Base-by-base conservation (phyloP, 2,113 vertebrate species). In the Salvator merianae region DNA sequence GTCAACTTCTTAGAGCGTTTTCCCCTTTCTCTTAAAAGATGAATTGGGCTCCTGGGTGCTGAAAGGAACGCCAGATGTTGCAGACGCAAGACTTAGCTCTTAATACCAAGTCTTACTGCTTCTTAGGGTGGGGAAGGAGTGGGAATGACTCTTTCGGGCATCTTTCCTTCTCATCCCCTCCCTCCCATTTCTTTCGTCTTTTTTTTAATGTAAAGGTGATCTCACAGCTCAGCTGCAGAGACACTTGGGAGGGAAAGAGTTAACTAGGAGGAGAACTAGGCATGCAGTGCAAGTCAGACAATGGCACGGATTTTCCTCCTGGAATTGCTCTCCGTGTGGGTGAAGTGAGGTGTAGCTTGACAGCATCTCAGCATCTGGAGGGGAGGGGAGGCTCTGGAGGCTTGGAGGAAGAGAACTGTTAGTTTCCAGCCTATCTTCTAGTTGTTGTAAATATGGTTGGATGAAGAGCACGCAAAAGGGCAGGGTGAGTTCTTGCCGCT, bases 221-320 rank as follows among this genome's bases (percentile, higher is more conserved):
- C 77, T 80, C 88, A 88, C 82, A 92, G 83, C 90, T 93, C 88
- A 72, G 79, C 24, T 3, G 88, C 88, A 85, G 89, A 78, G 89
- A 78, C 36, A 74, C 2, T 10, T 82, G 91, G 93, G 53, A 93
- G 94, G 92, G 91, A 94, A 96, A 93, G 96, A 96, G 96, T 96
- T 96, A 97, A 96, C 87, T 84, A 95, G 95, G 94, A 95, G 94
- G 97, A 94, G 95, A 95, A 95, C 96, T 95, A 95, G 94, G 96
- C 94, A 96, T 97, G 96, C 97, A 97, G 97, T 97, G 97, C 96
- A 96, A 97, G 97, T 97, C 96, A 98, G 97, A 98, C 98, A 99
- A 99, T 98, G 95, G 97, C 96, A 96, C 97, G 96, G 96, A 95
- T 98, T 97, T 92, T 97, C 96, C 91, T 97, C 91, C 88, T 90